Base-by-base conservation (phyloP, 2,888 invertebrate genomes). In the Agonopterix subpropinquella region DNA sequence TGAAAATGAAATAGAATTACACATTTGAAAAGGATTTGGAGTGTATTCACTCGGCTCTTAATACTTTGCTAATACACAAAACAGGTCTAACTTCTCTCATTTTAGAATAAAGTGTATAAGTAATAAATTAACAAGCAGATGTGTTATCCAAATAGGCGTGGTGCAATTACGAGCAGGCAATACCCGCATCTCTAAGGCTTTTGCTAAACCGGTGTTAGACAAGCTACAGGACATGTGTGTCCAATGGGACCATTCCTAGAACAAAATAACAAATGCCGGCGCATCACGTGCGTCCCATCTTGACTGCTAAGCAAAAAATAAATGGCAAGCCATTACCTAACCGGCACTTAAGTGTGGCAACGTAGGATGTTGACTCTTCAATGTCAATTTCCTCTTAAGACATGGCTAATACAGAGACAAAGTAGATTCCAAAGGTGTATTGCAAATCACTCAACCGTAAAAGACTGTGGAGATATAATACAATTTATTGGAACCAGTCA, bases 211-310 rank as follows among this genome's bases (percentile, higher is more conserved):
- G 65, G 67, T 65, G 64, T 57, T 52, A 44, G 51, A 45, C 45
- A 52, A 50, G 55, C 48, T 50, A 54, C 56, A 58, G 63, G 72
- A 66, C 85, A 80, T 82, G 71, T 80, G 82, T 65, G 65, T 53
- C 53, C 54, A 56, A 62, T 59, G 61, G 55, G 57, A 59, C 65
- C 65, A 63, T 84, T 86, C 84, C 73, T 80, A 84, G 83, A 84
- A 85, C 67, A 70, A 72, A 84, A 28, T 28, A 28, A 84, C 67
- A 69, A 71, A 59, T 59, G 59, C 53, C 56, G 57, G 53, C 59
- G 49, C 58, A 52, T 75, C 80, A 85, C 75, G 73, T 82, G 83
- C 66, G 61, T 49, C 56, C 61, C 77, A 80, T 74, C 71, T 77
- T 80, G 59, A 56, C 48, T 49, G 50, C 47, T 50, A 50, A 59